These are phyloP conservation scores for Plecotus auritus DNA, from an alignment of 2,113 vertebrate genomes.

Conservation along the genomic window DNA sequence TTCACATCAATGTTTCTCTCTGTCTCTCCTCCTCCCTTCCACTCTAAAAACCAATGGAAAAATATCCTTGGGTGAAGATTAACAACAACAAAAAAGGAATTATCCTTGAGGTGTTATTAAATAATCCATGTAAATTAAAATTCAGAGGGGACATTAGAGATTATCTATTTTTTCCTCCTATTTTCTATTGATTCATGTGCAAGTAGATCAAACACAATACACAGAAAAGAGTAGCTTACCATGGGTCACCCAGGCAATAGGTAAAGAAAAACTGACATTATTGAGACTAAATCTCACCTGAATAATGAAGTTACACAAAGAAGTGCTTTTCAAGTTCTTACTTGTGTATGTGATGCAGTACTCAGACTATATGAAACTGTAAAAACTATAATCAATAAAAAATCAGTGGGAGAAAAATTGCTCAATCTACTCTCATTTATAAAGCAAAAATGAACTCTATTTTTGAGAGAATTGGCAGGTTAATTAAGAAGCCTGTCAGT, in stretches of 20 bases:
- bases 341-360: rapidly evolving
- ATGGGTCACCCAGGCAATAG: background rate
- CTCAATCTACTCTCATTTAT: background rate
- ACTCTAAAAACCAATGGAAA: too few species aligned
- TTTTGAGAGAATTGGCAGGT: slow-evolving; percentile 30
- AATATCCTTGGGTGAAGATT: too few species aligned
- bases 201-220: background rate
- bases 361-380: background rate
- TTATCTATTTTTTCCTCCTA: background rate
- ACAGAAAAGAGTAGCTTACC: background rate
- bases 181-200: background rate
- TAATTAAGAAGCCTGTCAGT: slow-evolving; percentile 41
- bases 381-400: background rate
- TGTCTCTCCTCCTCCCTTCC: too few species aligned
- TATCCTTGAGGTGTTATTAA: background rate
- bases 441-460: background rate
- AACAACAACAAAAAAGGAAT: background rate
- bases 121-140: background rate
- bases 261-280: background rate
- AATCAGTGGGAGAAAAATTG: background rate
- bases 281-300: background rate
- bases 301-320: background rate
- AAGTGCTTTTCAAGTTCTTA: background rate
- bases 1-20: too few species aligned
- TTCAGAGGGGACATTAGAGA: background rate